A percentile compares a stretch with the other conserved stretches of the same genome.
Conservation (phyloP, 1,140 invertebrate species). For the Vanessa atalanta region DNA sequence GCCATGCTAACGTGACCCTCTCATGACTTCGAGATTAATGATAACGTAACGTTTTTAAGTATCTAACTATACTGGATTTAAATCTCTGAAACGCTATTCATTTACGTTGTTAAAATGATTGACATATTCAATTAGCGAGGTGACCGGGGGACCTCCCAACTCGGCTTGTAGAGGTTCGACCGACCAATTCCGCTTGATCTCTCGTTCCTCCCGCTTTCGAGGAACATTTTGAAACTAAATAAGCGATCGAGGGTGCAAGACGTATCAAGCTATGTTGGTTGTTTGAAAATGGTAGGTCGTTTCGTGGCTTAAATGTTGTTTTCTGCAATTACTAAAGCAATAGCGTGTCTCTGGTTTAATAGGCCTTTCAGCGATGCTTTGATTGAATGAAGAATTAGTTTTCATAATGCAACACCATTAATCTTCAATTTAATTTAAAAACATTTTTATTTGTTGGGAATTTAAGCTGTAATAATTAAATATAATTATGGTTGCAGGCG, state of each 20-base stretch:
- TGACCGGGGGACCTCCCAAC: constrained; percentile 80
- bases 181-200: constrained; percentile 49
- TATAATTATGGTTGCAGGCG: not conserved
- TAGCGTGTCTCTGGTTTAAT: constrained; percentile 74
- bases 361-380: constrained; percentile 68
- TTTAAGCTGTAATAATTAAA: constrained; percentile 6
- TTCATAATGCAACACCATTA: constrained; percentile 46
- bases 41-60: constrained; percentile 47
- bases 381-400: constrained; percentile 53
- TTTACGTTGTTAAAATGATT: constrained; percentile 82
- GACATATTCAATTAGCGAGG: constrained; percentile 81
- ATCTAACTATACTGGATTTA: constrained; percentile 58
- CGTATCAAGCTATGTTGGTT: constrained; percentile 49
- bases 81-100: constrained; percentile 75
- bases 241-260: constrained; percentile 23
- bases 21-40: constrained; percentile 40
- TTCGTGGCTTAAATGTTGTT: constrained; percentile 73
- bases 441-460: constrained; percentile 9
- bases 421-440: constrained; percentile 33
- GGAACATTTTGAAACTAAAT: not conserved
- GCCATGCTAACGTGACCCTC: constrained; percentile 49
- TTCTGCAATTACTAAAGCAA: constrained; percentile 73
- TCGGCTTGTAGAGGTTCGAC: constrained; percentile 65
- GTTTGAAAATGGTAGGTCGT: constrained; percentile 55
- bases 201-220: constrained; percentile 8